Evolutionary conservation across 2,888 invertebrate genomes (phyloP).

Genomic region (Athripsodes cinereus): DNA sequence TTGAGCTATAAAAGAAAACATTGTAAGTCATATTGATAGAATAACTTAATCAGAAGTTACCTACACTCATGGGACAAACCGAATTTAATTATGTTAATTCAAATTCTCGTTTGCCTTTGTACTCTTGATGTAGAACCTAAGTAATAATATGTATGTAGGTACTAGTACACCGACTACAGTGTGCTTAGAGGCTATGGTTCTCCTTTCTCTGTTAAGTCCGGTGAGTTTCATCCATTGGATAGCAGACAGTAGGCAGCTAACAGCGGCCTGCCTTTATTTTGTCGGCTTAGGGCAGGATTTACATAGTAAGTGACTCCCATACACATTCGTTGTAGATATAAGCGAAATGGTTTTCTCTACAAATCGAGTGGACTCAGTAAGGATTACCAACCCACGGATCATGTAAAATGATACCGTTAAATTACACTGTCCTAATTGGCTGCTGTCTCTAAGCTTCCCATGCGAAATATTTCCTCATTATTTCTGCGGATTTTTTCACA

Average conservation of each 20-base stretch:
- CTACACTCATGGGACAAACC: background rate
- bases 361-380: constrained; percentile 16
- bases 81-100: background rate
- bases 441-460: background rate
- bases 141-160: too few relatives aligned
- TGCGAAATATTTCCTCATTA: too few relatives aligned
- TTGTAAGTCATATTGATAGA: too few relatives aligned
- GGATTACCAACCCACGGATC: constrained; percentile 9
- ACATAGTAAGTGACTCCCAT: constrained; percentile 12
- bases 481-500: too few relatives aligned
- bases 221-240: background rate
- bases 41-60: too few relatives aligned
- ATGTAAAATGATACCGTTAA: constrained; percentile 1
- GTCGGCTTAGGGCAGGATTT: constrained; percentile 10
- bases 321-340: background rate
- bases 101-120: background rate
- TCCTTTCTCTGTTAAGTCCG: background rate
- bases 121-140: background rate
- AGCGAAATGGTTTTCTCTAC: constrained; percentile 10
- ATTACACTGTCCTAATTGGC: constrained; percentile 7
- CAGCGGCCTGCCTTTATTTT: constrained; percentile 5
- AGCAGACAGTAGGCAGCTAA: background rate
- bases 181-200: background rate
- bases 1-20: too few relatives aligned
- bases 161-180: background rate